These are phyloP conservation scores for Ceratoteleas bidentatus DNA, from an alignment of 1,140 invertebrate genomes.

Conservation along the genomic window DNA sequence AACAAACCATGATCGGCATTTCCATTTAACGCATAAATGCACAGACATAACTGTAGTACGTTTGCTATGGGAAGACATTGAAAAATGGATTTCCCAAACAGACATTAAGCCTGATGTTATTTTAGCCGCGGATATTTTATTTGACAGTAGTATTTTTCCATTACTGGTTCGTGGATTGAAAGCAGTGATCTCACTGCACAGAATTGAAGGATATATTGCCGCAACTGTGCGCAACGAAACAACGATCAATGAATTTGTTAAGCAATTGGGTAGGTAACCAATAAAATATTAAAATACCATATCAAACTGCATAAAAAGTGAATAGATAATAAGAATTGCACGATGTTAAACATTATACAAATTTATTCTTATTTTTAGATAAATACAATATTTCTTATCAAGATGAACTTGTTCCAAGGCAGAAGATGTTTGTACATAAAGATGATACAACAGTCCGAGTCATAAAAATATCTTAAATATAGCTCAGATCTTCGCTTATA, in stretches of 20 bases:
- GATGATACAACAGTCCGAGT: conserved; percentile 70
- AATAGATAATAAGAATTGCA: background rate
- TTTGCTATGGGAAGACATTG: conserved; percentile 81
- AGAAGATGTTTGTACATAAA: conserved; percentile 59
- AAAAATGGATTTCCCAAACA: conserved; percentile 59
- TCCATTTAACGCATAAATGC: conserved; percentile 50
- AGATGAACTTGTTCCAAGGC: conserved; percentile 63
- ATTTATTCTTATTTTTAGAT: conserved; percentile 70
- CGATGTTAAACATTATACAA: conserved; percentile 37
- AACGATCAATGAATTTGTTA: conserved; percentile 79
- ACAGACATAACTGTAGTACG: conserved; percentile 74
- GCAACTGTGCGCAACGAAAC: conserved; percentile 80
- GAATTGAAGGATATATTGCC: conserved; percentile 78
- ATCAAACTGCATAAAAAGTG: background rate
- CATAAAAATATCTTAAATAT: conserved; percentile 71
- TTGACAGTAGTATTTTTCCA: conserved; percentile 79
- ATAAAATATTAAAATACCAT: background rate
- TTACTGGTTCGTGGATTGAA: conserved; percentile 76
- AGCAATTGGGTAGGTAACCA: conserved; percentile 73
- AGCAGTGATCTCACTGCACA: conserved; percentile 67
- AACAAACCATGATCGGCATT: conserved; percentile 40
- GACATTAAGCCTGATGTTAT: conserved; percentile 76
- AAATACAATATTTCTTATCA: conserved; percentile 67
- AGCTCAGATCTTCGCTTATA: conserved; percentile 29
- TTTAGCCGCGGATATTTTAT: conserved; percentile 82